Evolutionary conservation across 2,888 invertebrate species (phyloP).

Genomic region (Agrotis clavis): DNA sequence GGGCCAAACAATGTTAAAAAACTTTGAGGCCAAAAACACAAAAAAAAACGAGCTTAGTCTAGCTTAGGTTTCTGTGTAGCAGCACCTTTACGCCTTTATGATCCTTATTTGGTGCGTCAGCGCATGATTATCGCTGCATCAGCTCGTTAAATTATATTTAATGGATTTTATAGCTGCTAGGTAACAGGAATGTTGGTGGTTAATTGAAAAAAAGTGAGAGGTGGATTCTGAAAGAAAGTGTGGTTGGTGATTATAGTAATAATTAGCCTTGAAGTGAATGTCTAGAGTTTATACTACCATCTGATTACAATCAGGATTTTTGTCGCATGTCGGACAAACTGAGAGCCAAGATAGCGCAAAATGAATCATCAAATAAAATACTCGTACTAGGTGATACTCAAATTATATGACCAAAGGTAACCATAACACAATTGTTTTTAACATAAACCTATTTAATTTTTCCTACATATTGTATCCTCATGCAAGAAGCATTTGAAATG

Average conservation of each 20-base stretch:
- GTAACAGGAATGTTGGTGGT: conserved; percentile 5
- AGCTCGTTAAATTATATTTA: conserved; percentile 24
- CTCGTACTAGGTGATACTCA: no score
- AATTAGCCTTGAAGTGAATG: background rate
- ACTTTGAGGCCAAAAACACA: no score
- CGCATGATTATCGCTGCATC: conserved; percentile 26
- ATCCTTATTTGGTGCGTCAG: conserved; percentile 29
- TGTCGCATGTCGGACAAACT: no score
- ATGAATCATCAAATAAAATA: no score
- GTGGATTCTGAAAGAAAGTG: conserved; percentile 1
- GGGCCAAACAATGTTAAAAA: no score
- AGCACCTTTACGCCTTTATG: conserved; percentile 39
- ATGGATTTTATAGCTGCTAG: conserved; percentile 9
- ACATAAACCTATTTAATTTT: conserved; percentile 23
- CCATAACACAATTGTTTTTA: no score
- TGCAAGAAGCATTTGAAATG: conserved; percentile 8
- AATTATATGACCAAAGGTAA: no score
- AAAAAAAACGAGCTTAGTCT: background rate
- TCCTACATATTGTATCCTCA: background rate
- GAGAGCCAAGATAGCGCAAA: no score
- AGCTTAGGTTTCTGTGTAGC: background rate
- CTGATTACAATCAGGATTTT: no score
- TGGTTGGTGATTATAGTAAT: background rate
- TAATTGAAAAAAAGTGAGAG: conserved; percentile 21
- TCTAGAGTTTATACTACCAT: background rate